Percentiles rank a stretch among this genome's conserved stretches.
Conservation (phyloP, 1,140 invertebrate species). For the Drosophila tsacasi region DNA sequence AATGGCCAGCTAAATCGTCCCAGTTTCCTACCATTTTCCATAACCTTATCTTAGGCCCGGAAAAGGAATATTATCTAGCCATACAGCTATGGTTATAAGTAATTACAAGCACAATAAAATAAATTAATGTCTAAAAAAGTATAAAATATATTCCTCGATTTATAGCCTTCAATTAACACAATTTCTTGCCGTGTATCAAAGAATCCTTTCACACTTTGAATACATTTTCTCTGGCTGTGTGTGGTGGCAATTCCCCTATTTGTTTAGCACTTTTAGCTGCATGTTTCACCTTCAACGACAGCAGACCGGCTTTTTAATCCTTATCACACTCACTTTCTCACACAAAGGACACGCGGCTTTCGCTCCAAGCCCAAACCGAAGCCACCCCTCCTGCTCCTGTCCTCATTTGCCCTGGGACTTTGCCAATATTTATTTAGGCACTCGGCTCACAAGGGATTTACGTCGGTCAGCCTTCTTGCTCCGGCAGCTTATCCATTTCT, state of each 20-base stretch:
- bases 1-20: conserved; percentile 21
- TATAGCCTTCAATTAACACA: too few species aligned
- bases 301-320: conserved; percentile 72
- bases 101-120: neutral
- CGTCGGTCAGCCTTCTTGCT: conserved; percentile 30
- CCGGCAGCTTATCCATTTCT: conserved; percentile 10
- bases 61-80: neutral
- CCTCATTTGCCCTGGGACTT: conserved; percentile 64
- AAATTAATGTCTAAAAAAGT: neutral
- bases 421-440: conserved; percentile 80
- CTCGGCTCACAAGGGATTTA: conserved; percentile 51
- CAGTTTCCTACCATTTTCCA: conserved; percentile 23
- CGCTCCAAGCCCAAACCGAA: neutral
- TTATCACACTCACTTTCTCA: conserved; percentile 58
- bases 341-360: conserved; percentile 38
- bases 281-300: conserved; percentile 42
- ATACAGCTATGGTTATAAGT: neutral
- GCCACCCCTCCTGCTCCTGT: conserved; percentile 1
- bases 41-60: conserved; percentile 44
- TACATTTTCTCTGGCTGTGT: conserved; percentile 32
- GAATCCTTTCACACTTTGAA: conserved; percentile 44
- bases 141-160: neutral
- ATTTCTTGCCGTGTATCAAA: neutral
- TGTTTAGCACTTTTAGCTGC: conserved; percentile 73
- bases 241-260: conserved; percentile 60